Evolutionary conservation across 2,113 vertebrate genomes (phyloP), one percentile per base, ranked within the genome.

Genomic region (Alethe diademata): DNA sequence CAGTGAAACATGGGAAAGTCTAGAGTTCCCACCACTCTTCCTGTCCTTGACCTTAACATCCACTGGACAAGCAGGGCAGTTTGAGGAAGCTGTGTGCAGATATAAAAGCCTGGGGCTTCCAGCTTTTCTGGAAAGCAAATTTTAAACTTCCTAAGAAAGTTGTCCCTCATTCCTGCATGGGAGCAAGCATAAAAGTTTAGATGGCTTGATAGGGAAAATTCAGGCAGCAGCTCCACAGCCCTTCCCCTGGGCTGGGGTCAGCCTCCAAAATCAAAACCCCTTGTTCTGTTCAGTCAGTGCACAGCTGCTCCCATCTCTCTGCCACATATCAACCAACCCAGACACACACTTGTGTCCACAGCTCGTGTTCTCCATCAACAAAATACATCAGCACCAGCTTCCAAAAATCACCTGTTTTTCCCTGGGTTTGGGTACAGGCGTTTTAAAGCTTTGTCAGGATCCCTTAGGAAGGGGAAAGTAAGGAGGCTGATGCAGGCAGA

Each of bases 401-500:
- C 86, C 74, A 88, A 92, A 73, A 66, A 24, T 24, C 7, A 3
- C 22, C 47, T 42, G 1, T 36, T 79, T 72, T 22, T 53, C 35
- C 33, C 24, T 1, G 0, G 12, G 5, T 3, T 61, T 28, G 33
- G 10, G 23, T 11, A 40, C 0, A 17, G 50, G 29, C 17, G 9
- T 28, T 71, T 54, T 22, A 75, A 75, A 86, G 26, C 40, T 72
- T 45, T 60, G 14, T n/a, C 17, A 72, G 70, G 31, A 80, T 26
- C 4, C 29, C 40, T 48, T 25, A 62, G 42, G 58, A 83, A 84
- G 38, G 13, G 72, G 12, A 19, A 38, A 23, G 14, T 23, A 40
- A 71, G 20, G n/a, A 20, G 75, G 40, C 10, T 2, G 15, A 42
- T 1, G 8, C 38, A 43, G 73, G 28, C 38, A 58, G 51, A 31